Base-by-base conservation (phyloP, 2,113 vertebrate genomes). In the Chinchilla lanigera region DNA sequence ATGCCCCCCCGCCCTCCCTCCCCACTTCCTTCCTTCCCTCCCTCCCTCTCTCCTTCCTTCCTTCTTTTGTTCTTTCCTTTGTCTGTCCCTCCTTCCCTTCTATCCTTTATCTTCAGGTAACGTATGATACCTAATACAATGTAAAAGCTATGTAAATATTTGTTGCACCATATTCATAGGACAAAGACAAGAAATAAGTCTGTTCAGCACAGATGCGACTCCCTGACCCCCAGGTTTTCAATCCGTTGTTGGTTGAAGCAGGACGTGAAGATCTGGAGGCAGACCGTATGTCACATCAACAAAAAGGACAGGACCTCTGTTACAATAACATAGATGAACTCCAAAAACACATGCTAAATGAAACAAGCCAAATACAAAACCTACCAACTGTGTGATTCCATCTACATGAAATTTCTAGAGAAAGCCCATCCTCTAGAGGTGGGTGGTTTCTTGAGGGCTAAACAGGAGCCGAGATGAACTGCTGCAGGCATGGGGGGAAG, bases 341-440 rank as follows among this genome's bases (percentile, higher is more conserved):
- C 50, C 20, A 58, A 52, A 89, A 67, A n/a, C 3, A 19, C 9
- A 38, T 10, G 6, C 20, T 85, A 58, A 90, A 26, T 50, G 47
- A 89, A 93, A 52, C 20, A 86, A 33, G 47, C 33, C 14, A 58
- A 63, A 47, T 24, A 47, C n/a, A 52, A n/a, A 81, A 7, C 56
- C 24, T 11, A 22, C 4, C 8, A 20, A 41, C 58, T 50, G 3
- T 82, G 2, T n/a, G 33, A 86, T 52, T 58, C 47, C 54, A 71
- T 95, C 60, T 82, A 41, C 24, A 52, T 56, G 26, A 81, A 82
- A n/a, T 26, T 78, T 61, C 61, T 78, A 38, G 77, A 61, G 86
- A 88, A 93, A 67, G 41, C 35, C 7, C 28, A 47, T 35, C 16
- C 4, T 47, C 3, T 20, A 20, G 56, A 78, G 50, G 22, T 26